These are phyloP conservation scores for Chelon auratus DNA, from an alignment of 2,797 vertebrate species.

Conservation along the genomic window DNA sequence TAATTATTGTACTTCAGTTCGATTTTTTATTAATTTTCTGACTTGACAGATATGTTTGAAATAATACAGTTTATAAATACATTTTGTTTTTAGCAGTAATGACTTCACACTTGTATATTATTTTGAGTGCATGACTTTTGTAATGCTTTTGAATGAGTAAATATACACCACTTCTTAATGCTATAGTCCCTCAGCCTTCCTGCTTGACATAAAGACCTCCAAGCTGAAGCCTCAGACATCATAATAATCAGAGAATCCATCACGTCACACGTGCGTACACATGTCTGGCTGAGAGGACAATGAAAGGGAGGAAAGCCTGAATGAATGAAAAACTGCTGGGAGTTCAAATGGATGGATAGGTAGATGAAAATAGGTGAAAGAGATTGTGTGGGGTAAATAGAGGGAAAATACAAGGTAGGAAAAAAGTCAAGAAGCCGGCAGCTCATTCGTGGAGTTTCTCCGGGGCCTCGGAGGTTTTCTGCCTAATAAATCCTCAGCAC, in stretches of 20 bases:
- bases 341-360: constrained; percentile 23
- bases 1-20: not conserved
- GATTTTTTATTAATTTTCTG: not conserved
- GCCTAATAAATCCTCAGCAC: constrained; percentile 74
- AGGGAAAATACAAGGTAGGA: constrained; percentile 49
- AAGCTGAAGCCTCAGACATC: constrained; percentile 46
- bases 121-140: too few relatives aligned
- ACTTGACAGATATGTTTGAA: not conserved
- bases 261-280: constrained; percentile 60
- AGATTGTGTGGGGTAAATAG: constrained; percentile 32
- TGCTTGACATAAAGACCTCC: constrained; percentile 22
- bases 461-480: constrained; percentile 52
- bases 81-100: too few relatives aligned
- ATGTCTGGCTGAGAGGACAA: constrained; percentile 43
- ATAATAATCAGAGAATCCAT: constrained; percentile 56
- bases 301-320: constrained; percentile 28
- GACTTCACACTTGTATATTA: too few relatives aligned
- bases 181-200: not conserved
- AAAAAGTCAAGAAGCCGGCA: constrained; percentile 24
- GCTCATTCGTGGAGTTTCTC: constrained; percentile 33
- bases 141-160: constrained; percentile 7
- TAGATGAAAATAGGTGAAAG: constrained; percentile 49
- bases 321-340: constrained; percentile 21
- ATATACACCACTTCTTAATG: constrained; percentile 6
- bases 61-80: too few relatives aligned